phyloP scores from a whole-genome alignment of 2,797 vertebrate genomes.

The Carcharodon carcharias region DNA sequence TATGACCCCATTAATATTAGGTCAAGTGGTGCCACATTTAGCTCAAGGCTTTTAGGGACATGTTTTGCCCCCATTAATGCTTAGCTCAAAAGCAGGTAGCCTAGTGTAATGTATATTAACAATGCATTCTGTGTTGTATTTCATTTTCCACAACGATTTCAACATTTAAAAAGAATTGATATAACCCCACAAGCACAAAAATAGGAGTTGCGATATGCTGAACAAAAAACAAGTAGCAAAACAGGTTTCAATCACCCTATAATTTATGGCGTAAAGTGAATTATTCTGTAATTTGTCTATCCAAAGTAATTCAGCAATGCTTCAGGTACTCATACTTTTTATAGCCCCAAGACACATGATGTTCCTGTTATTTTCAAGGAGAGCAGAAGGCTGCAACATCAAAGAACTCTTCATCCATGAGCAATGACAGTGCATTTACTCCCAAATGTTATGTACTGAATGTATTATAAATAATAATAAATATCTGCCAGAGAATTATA shows the following conservation, averaged over 20 bases:
- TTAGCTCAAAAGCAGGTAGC: not conserved
- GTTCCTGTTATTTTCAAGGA: not conserved
- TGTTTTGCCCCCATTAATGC: not conserved
- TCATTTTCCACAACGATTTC: not conserved
- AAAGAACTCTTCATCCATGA: slow-evolving; percentile 1
- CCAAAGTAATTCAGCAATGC: not conserved
- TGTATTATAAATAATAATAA: slow-evolving; percentile 8
- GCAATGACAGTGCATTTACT: not conserved
- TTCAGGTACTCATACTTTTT: not conserved
- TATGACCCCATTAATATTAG: slow-evolving; percentile 51
- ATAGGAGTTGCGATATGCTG: not conserved
- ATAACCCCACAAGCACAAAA: not conserved
- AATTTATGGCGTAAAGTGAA: not conserved
- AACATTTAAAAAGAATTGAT: not conserved
- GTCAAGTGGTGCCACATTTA: slow-evolving; percentile 2
- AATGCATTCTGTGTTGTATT: not conserved
- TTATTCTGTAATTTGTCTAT: not conserved
- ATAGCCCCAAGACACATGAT: not conserved
- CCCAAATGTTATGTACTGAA: not conserved
- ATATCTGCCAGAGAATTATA: not conserved
- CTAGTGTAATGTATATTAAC: not conserved
- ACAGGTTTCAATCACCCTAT: not conserved
- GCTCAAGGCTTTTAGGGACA: not conserved
- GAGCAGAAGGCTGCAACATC: not conserved
- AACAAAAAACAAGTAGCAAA: not conserved